Conservation (phyloP, 2,797 vertebrate species). For the Myiothlypis coronata region DNA sequence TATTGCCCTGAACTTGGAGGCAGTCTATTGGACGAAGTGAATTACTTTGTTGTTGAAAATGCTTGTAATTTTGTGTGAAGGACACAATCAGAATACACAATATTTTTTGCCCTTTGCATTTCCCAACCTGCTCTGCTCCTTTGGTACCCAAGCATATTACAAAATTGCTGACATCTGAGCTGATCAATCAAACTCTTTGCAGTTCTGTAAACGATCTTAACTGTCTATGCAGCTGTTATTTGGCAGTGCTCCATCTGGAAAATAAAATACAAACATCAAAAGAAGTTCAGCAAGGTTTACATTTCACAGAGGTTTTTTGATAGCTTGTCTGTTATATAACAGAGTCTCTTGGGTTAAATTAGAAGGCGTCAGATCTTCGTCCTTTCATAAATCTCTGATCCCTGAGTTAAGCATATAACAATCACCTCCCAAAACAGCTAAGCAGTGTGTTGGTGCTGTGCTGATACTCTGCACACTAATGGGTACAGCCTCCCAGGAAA, state of each 20-base stretch:
- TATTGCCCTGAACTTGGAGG: slow-evolving; percentile 38
- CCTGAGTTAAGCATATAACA: not conserved
- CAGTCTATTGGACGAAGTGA: slow-evolving; percentile 35
- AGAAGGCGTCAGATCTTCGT: not conserved
- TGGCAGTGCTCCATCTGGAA: not conserved
- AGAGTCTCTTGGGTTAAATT: not conserved
- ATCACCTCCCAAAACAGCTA: not conserved
- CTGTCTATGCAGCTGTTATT: slow-evolving; percentile 6
- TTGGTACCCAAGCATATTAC: not conserved
- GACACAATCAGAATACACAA: slow-evolving; percentile 4
- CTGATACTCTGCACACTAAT: not conserved
- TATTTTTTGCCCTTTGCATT: not conserved
- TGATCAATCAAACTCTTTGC: slow-evolving; percentile 22
- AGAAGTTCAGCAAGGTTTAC: slow-evolving; percentile 9
- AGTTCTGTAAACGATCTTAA: slow-evolving; percentile 8
- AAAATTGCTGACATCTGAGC: slow-evolving; percentile 52
- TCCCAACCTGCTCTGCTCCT: not conserved
- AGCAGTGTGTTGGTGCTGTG: not conserved
- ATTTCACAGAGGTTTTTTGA: not conserved
- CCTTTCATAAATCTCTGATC: not conserved
- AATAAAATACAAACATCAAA: slow-evolving; percentile 14
- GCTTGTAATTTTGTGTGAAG: slow-evolving; percentile 39
- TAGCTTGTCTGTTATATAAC: not conserved
- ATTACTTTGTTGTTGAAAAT: slow-evolving; percentile 49
- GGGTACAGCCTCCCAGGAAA: not conserved